Evolutionary conservation across 2,797 vertebrate genomes (phyloP), one percentile per base, ranked within the genome.

Genomic region (Sebastes minor): DNA sequence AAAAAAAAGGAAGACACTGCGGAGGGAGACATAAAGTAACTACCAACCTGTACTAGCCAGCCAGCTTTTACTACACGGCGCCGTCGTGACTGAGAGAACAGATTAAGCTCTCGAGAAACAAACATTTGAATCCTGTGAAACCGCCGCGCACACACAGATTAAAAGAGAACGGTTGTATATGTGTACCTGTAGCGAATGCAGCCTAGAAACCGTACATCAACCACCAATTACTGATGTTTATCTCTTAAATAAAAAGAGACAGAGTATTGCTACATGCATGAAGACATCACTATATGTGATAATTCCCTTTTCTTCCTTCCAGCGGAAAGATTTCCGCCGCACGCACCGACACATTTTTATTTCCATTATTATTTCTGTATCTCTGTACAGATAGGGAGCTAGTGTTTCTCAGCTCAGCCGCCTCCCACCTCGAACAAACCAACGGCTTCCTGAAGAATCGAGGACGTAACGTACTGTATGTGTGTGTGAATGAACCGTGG

Each of bases 171-270:
- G 60, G 46, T 46, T 88, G 80, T 89, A 77, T 84, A 70, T 84
- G 70, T 90, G 78, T 87, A 92, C 87, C 88, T 91, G 82, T 78
- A 87, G 78, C 42, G 11, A 86, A 75, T 73, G 80, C 71, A 85
- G 76, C 70, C 82, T 49, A 56, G 74, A 85, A 89, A 84, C 75
- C 66, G 60, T 88, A 89, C 84, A 89, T 90, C 83, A 87, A 56
- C 88, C 86, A 82, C 84, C 88, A 93, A 94, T 93, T 93, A 92
- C 90, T 91, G 92, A 94, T 94, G 86, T 74, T 86, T 94, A 95
- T 95, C 93, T 92, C 55, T 74, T 85, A 90, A 94, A 95, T 91
- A 92, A 92, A 94, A 92, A 93, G 78, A 93, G 86, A 91, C 77
- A 87, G 83, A 93, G 87, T 73, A 89, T 81, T 82, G 85, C 89